Conservation (phyloP, 2,113 vertebrate genomes). For the Passer montanus region DNA sequence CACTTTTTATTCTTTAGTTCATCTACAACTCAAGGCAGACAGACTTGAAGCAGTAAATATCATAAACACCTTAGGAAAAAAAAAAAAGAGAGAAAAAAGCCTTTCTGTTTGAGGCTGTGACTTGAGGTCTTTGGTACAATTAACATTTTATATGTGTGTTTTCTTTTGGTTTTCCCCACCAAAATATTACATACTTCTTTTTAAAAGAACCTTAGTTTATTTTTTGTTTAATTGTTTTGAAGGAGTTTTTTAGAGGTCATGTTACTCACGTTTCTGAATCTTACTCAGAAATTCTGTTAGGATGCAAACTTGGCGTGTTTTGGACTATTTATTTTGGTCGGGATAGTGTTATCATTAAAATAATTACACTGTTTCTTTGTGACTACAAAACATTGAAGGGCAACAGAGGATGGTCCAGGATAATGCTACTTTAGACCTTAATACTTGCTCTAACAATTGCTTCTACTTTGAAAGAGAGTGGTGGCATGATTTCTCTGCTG, state of each 20-base stretch:
- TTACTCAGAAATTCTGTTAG: background rate
- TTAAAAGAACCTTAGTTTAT: background rate
- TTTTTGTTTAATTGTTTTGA: background rate
- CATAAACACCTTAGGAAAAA: background rate
- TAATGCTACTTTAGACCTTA: background rate
- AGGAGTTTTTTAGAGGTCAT: background rate
- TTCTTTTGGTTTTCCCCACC: fast-evolving
- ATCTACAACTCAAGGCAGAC: background rate
- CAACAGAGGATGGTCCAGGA: background rate
- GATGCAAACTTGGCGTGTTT: background rate
- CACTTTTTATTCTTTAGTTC: background rate
- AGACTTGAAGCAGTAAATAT: background rate
- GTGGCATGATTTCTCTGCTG: background rate
- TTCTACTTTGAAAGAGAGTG: background rate
- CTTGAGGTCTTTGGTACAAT: background rate
- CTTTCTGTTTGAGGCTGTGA: background rate
- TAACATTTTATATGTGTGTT: background rate
- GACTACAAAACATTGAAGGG: background rate
- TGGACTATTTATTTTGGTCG: background rate
- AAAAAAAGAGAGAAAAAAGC: fast-evolving
- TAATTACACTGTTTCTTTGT: background rate
- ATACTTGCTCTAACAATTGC: background rate
- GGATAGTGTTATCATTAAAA: background rate
- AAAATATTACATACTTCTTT: background rate
- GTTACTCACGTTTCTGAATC: background rate